Evolutionary conservation across 1,140 invertebrate genomes (phyloP).

Genomic region (Mizuhopecten yessoensis): DNA sequence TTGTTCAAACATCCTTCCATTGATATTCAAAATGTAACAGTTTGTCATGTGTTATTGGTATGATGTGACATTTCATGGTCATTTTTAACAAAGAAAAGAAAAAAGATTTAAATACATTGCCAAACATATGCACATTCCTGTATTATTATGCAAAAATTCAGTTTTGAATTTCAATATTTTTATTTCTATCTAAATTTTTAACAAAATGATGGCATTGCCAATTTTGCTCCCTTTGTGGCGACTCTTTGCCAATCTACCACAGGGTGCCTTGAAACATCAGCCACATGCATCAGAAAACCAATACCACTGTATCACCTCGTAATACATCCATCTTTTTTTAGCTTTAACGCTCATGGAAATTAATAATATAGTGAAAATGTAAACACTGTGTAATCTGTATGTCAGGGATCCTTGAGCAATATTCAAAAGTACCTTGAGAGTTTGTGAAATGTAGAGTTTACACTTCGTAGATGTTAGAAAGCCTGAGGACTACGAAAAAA

Average conservation of each 20-base stretch:
- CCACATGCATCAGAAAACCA: no score
- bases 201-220: neutral
- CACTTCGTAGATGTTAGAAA: no score
- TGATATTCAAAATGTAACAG: neutral
- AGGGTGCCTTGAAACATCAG: neutral
- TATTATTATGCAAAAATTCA: neutral
- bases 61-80: neutral
- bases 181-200: neutral
- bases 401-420: no score
- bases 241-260: neutral
- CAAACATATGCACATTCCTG: conserved; percentile 26
- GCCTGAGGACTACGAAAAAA: no score
- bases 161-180: neutral
- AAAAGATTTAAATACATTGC: neutral
- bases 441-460: no score
- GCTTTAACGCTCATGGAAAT: no score
- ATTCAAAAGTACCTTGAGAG: no score
- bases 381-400: no score
- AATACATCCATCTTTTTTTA: no score
- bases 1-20: neutral
- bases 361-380: no score
- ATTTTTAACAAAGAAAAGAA: neutral
- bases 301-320: no score
- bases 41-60: neutral
- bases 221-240: neutral